phyloP scores from a whole-genome alignment of 1,140 invertebrate species.

The Mactra quadrangularis region DNA sequence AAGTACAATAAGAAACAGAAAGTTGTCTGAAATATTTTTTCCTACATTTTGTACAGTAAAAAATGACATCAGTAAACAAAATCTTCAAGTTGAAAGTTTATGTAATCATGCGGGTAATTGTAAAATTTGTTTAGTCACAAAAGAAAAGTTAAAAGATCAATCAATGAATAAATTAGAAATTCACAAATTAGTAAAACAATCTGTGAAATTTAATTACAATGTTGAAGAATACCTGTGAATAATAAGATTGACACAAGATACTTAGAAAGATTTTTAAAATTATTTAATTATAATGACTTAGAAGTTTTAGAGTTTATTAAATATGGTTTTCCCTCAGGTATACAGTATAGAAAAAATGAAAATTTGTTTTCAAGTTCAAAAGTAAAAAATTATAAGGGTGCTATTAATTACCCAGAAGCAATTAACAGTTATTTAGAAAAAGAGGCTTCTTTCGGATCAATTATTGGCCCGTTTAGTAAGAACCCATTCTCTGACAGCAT shows the following conservation, averaged over 20 bases:
- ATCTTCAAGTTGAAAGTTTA: too few relatives aligned
- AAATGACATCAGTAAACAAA: not conserved
- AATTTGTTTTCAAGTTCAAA: not conserved
- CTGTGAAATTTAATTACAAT: not conserved
- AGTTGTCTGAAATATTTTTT: not conserved
- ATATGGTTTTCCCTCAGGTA: too few relatives aligned
- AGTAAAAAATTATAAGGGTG: not conserved
- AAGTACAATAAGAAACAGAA: not conserved
- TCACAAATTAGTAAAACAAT: not conserved
- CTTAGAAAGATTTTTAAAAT: not conserved
- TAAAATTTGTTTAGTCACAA: not conserved
- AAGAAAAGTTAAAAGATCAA: too few relatives aligned
- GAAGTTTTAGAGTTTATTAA: constrained; percentile 27
- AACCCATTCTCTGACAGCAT: not conserved
- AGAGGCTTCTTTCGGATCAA: not conserved
- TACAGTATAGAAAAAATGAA: too few relatives aligned
- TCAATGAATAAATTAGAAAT: too few relatives aligned
- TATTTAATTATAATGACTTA: constrained; percentile 19
- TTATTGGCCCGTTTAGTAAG: too few relatives aligned
- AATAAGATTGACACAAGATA: not conserved
- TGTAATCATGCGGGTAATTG: not conserved
- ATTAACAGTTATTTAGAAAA: constrained; percentile 8
- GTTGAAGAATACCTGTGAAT: not conserved
- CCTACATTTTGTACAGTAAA: too few relatives aligned
- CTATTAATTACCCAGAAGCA: not conserved